phyloP scores from a whole-genome alignment of 2,888 invertebrate genomes.

The Lacanobia wlatinum region DNA sequence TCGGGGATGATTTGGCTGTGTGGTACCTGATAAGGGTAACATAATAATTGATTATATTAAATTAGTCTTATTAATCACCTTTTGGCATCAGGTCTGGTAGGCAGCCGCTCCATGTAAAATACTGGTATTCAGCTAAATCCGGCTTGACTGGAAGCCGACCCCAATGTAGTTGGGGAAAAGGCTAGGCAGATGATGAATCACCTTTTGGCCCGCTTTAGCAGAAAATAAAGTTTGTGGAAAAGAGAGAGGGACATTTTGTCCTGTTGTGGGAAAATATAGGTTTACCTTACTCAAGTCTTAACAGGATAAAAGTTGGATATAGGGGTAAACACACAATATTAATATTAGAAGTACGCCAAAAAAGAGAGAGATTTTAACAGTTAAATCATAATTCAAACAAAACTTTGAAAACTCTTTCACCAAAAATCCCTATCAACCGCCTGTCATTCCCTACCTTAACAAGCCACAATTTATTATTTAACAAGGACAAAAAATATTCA shows the following conservation, averaged over 20 bases:
- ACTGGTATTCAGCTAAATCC: too few relatives aligned
- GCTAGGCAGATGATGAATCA: too few relatives aligned
- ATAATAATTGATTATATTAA: neutral
- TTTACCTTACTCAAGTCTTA: too few relatives aligned
- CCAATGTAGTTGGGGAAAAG: too few relatives aligned
- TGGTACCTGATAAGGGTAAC: too few relatives aligned
- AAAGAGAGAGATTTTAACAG: neutral
- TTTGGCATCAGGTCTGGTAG: too few relatives aligned
- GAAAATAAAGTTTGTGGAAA: neutral
- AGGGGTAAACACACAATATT: too few relatives aligned
- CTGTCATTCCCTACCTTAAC: neutral
- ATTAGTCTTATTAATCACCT: neutral
- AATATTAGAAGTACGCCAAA: neutral
- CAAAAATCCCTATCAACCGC: neutral
- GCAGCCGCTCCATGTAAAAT: too few relatives aligned
- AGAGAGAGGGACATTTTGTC: neutral
- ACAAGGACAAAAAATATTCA: constrained; percentile 7
- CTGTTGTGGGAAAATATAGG: too few relatives aligned
- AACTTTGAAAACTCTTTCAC: neutral
- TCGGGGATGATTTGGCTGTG: neutral
- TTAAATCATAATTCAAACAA: neutral
- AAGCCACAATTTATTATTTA: constrained; percentile 15
- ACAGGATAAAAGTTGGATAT: too few relatives aligned
- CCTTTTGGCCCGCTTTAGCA: neutral
- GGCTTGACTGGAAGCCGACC: too few relatives aligned